Conservation (phyloP, 2,113 vertebrate species). For the Sander lucioperca region DNA sequence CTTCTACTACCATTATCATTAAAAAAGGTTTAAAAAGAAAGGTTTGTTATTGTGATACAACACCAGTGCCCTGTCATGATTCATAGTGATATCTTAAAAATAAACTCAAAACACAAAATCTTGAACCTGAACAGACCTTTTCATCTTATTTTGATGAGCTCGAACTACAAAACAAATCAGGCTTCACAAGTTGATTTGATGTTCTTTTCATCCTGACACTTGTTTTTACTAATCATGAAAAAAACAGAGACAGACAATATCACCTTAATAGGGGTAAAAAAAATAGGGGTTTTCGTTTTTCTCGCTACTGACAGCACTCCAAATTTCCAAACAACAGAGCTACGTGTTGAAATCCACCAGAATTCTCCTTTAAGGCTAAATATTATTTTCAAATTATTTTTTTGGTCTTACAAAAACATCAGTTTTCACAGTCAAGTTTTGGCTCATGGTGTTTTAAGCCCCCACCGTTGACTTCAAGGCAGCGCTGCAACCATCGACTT, state of each 20-base stretch:
- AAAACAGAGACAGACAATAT: not conserved
- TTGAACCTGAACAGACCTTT: not conserved
- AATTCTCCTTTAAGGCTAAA: not conserved
- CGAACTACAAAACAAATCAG: not conserved
- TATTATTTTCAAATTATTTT: not conserved
- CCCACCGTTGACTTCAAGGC: no score
- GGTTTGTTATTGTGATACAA: not conserved
- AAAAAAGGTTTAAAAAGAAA: not conserved
- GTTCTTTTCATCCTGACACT: slow-evolving; percentile 25
- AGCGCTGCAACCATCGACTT: no score
- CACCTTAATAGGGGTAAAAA: not conserved
- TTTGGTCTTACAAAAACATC: not conserved
- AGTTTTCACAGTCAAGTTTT: not conserved
- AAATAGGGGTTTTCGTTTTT: no score
- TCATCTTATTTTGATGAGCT: not conserved
- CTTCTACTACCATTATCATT: not conserved
- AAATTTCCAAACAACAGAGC: no score
- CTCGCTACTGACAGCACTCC: no score
- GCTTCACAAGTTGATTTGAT: slow-evolving; percentile 9
- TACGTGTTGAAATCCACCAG: no score
- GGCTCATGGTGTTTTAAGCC: no score
- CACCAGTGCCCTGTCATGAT: not conserved
- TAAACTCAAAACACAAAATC: slow-evolving; percentile 8
- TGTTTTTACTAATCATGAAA: slow-evolving; percentile 1
- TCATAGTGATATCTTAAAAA: slow-evolving; percentile 2